Percentiles rank a stretch among this genome's conserved stretches.
Conservation (phyloP, 2,888 invertebrate genomes). For the Onchidella celtica region DNA sequence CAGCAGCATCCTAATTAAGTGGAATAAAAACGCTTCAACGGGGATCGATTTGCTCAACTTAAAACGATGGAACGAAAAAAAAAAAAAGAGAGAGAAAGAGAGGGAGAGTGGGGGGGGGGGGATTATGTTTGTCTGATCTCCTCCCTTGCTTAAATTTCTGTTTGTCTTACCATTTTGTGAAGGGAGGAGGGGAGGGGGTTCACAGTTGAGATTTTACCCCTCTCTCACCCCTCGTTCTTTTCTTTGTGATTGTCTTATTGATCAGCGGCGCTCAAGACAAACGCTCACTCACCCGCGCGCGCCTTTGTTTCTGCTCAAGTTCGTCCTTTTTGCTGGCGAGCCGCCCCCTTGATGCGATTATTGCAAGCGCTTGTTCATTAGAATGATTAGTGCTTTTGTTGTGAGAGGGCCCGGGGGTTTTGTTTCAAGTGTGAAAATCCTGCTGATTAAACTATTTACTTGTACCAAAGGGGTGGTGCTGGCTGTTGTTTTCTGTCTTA, state of each 20-base stretch:
- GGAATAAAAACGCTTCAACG: background rate
- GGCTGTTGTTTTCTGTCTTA: too few relatives aligned
- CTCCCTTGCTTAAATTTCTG: slow-evolving; percentile 7
- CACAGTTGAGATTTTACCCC: too few relatives aligned
- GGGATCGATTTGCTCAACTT: background rate
- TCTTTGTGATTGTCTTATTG: slow-evolving; percentile 21
- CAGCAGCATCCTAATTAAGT: slow-evolving; percentile 21
- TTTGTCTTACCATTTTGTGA: slow-evolving; percentile 9
- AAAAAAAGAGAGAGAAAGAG: slow-evolving; percentile 1
- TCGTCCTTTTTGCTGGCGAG: slow-evolving; percentile 23
- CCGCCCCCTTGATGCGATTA: too few relatives aligned
- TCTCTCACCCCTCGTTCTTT: too few relatives aligned
- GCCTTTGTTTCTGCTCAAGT: slow-evolving; percentile 23
- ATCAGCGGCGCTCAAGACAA: slow-evolving; percentile 20
- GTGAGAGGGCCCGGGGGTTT: slow-evolving; percentile 24
- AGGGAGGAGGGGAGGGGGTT: too few relatives aligned
- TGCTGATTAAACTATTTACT: slow-evolving; percentile 16
- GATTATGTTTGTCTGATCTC: slow-evolving; percentile 4
- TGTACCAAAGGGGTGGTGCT: background rate
- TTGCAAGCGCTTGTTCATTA: slow-evolving; percentile 29
- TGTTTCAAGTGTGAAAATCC: slow-evolving; percentile 32
- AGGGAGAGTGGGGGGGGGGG: background rate
- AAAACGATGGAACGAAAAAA: slow-evolving; percentile 2
- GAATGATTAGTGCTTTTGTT: slow-evolving; percentile 26
- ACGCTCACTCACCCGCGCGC: slow-evolving; percentile 6